These are phyloP conservation scores for Drosophila auraria DNA, from an alignment of 1,140 invertebrate genomes.

Conservation along the genomic window DNA sequence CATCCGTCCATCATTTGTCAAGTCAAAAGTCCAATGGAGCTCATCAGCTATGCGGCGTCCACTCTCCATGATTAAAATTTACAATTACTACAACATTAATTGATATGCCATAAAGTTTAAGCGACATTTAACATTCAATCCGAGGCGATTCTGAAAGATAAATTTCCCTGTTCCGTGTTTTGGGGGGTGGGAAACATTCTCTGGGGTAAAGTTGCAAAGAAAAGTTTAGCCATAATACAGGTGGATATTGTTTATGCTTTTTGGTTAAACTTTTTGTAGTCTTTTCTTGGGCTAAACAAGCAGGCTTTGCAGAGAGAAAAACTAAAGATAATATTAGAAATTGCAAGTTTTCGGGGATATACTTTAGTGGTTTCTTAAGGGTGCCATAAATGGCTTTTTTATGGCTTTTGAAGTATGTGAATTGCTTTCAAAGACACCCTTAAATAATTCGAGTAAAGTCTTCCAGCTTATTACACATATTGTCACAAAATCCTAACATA, in stretches of 20 bases:
- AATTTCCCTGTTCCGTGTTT: slow-evolving; percentile 1
- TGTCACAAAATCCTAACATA: neutral
- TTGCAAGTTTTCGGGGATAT: neutral
- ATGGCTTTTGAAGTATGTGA: neutral
- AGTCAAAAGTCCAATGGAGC: slow-evolving; percentile 22
- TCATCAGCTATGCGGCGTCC: slow-evolving; percentile 28
- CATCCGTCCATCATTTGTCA: slow-evolving; percentile 74
- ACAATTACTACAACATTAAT: slow-evolving; percentile 23
- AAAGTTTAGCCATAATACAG: slow-evolving; percentile 68
- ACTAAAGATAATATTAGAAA: neutral
- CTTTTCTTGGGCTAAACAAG: neutral
- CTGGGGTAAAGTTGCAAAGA: slow-evolving; percentile 11
- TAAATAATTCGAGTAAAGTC: neutral
- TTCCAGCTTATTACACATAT: neutral
- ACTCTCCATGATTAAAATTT: slow-evolving; percentile 53
- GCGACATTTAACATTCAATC: slow-evolving; percentile 16
- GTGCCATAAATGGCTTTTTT: neutral
- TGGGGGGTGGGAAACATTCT: neutral
- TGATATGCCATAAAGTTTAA: slow-evolving; percentile 27
- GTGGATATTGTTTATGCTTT: slow-evolving; percentile 68
- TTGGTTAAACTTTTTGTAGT: slow-evolving; percentile 36
- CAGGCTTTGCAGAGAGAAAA: slow-evolving; percentile 23
- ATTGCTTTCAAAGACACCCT: neutral
- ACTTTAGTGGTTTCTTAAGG: neutral
- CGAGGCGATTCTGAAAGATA: slow-evolving; percentile 2